Evolutionary conservation across 2,113 vertebrate genomes (phyloP).

Genomic region (Saimiri boliviensis): DNA sequence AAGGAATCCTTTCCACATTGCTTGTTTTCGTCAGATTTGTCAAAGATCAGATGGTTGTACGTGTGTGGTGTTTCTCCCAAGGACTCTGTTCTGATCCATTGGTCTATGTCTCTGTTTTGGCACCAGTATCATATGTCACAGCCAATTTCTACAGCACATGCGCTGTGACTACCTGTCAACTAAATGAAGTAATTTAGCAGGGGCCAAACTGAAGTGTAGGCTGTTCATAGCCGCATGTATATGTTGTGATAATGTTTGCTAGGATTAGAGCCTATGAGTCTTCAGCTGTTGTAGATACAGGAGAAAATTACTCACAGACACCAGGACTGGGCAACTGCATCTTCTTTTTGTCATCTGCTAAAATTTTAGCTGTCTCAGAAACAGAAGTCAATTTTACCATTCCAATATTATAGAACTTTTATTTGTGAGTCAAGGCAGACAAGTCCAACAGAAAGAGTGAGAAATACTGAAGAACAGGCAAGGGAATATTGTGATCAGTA

Average conservation of each 20-base stretch:
- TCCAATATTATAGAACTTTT: neutral
- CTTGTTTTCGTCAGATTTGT: too few relatives aligned
- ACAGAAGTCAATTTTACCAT: neutral
- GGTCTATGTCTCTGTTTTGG: too few relatives aligned
- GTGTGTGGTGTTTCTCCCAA: too few relatives aligned
- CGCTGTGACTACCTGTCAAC: neutral
- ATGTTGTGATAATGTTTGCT: neutral
- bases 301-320: neutral
- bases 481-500: neutral
- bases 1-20: too few relatives aligned
- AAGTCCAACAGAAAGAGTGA: neutral
- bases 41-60: too few relatives aligned
- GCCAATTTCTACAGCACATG: neutral
- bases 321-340: neutral
- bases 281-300: neutral
- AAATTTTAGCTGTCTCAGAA: neutral
- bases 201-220: neutral
- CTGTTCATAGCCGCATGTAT: fast-evolving
- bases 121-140: neutral
- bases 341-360: neutral
- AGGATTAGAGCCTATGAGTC: neutral
- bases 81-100: too few relatives aligned
- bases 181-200: neutral
- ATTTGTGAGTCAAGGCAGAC: neutral
- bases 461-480: neutral